A percentile compares a stretch with the other conserved stretches of the same genome.
Conservation (phyloP, 2,888 invertebrate genomes). For the Acanthacorydalis orientalis region DNA sequence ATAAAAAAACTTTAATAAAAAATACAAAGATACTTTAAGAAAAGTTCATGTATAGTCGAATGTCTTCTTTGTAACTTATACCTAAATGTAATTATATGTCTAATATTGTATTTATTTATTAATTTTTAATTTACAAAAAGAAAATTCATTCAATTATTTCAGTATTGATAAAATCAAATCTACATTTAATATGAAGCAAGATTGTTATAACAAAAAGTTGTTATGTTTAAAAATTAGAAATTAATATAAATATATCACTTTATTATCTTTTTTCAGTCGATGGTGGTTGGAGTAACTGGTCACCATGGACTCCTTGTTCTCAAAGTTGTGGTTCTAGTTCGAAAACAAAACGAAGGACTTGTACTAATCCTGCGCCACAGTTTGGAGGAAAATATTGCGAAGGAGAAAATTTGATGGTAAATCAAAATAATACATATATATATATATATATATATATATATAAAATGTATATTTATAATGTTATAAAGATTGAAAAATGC, state of each 20-base stretch:
- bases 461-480: no score
- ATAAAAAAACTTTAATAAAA: no score
- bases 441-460: not conserved
- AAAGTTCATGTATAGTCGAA: no score
- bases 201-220: not conserved
- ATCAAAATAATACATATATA: conserved; percentile 2
- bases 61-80: no score
- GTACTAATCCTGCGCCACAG: conserved; percentile 20
- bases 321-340: conserved; percentile 21
- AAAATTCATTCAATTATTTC: not conserved
- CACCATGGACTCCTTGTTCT: conserved; percentile 21
- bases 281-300: conserved; percentile 23
- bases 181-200: not conserved
- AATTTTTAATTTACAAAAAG: no score
- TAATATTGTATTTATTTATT: no score
- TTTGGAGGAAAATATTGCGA: conserved; percentile 24
- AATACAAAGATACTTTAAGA: no score
- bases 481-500: conserved; percentile 12
- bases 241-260: not conserved
- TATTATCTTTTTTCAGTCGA: conserved; percentile 12
- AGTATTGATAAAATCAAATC: not conserved
- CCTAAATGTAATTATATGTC: no score
- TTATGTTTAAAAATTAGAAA: not conserved
- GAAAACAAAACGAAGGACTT: conserved; percentile 17
- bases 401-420: conserved; percentile 12